A percentile compares a stretch with the other conserved stretches of the same genome.
These are phyloP conservation scores for Tenthredo scrophulariae DNA, from an alignment of 2,888 invertebrate species.

Conservation along the genomic window DNA sequence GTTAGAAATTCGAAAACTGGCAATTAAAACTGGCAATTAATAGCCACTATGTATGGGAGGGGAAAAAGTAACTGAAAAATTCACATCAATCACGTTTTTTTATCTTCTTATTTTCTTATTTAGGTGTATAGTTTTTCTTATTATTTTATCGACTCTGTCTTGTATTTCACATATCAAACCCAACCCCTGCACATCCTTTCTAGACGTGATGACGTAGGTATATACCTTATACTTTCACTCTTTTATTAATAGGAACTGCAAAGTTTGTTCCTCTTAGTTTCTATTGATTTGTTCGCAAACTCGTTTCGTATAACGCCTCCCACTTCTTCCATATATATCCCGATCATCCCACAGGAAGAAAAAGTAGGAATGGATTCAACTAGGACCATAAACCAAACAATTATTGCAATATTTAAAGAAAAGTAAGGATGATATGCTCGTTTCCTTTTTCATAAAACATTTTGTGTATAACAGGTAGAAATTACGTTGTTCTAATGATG, in stretches of 20 bases:
- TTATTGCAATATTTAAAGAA: neutral
- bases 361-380: neutral
- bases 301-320: slow-evolving; percentile 21
- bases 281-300: slow-evolving; percentile 35
- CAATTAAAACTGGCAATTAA: slow-evolving; percentile 4
- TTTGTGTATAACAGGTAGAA: no score
- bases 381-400: neutral
- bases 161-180: neutral
- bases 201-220: neutral
- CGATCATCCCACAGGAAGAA: slow-evolving; percentile 4
- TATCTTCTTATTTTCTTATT: neutral
- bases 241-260: slow-evolving; percentile 17
- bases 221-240: slow-evolving; percentile 28
- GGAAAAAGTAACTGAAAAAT: neutral
- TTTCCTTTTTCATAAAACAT: neutral
- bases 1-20: neutral
- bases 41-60: neutral
- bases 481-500: neutral
- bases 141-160: neutral
- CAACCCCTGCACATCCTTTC: neutral
- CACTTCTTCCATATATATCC: neutral
- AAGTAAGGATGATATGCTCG: neutral
- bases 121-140: neutral
- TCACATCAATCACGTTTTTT: neutral
- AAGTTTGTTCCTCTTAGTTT: slow-evolving; percentile 31